Base-by-base conservation (phyloP, 2,888 invertebrate genomes). In the Actias luna region DNA sequence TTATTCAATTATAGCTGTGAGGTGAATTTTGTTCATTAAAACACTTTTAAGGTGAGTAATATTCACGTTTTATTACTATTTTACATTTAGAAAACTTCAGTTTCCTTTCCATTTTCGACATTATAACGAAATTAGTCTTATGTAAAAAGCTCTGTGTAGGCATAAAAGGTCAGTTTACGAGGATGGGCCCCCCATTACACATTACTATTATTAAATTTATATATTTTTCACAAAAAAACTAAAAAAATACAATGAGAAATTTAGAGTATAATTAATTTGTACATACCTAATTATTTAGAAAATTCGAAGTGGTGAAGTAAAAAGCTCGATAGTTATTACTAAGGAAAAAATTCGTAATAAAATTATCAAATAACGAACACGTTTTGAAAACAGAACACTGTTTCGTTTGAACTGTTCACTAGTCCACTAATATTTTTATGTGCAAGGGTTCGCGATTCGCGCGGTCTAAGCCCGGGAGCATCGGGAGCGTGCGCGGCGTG, bases 401-500 rank as follows among this genome's bases (percentile, higher is more conserved):
- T 61, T 62, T 62, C 61, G 65, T 55, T 61, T 55, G 57, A 67
- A 64, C 70, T 70, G 74, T 79, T 78, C 82, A 82, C 81, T 80
- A 69, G 71, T 78, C 67, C 79, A 83, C 82, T 74, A 66, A 67
- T 25, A 22, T 70, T 67, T 65, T 66, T 69, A 66, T 75, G 69
- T 75, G 68, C 68, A 71, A 69, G 74, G 76, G 74, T 78, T 76
- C 75, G 76, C 72, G 59, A 69, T 67, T 73, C 75, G 77, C 73
- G 77, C 72, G 73, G 66, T 68, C 68, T 67, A 73, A 75, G 76
- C 73, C 76, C 72, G 73, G 66, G 67, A 65, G 67, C 62, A 59
- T 64, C 55, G 67, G 64, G 72, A 69, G 72, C 76, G 78, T 80
- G 79, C 80, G 80, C 73, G 74, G 76, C 89, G 87, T 84, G 81